Base-by-base conservation (phyloP, 2,888 invertebrate genomes). In the Stenchaetothrips biformis region DNA sequence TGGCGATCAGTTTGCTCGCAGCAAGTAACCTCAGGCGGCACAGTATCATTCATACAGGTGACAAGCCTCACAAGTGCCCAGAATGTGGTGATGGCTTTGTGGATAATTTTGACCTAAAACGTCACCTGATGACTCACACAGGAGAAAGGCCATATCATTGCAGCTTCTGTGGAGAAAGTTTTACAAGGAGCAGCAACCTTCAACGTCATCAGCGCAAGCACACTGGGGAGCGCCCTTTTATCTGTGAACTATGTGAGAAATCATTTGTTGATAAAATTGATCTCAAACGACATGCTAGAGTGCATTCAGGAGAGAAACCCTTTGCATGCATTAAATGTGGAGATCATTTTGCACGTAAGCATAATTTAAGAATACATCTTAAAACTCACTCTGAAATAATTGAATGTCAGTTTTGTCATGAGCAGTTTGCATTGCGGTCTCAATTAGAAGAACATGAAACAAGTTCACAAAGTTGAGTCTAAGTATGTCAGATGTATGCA, bases 51-150 rank as follows among this genome's bases (percentile, higher is more conserved):
- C 67, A 74, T 74, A 74, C 67, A 25, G 67, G 67, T 21, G 81
- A 82, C 77, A 81, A 81, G 53, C 81, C 81, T 7, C 80, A 80
- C 77, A 80, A 81, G n/a, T 82, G 82, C 62, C 81, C 81, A 48
- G 78, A 79, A 49, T 82, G 82, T 62, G n/a, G 77, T 16, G 80
- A 80, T 37, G 62, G 77, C 53, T 82, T 81, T 53, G 78, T 80
- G 0, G 21, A 78, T 49, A 80, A 80, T 48, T 80, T 80, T 53
- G 80, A 79, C 18, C 74, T 81, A 7, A 25, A 80, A 48, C 48
- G 78, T 4, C 80, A 81, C 27, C 37, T 80, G 16, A 80, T 80
- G n/a, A 81, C 78, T 25, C 80, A 80, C 37, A 80, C 80, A 6
- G 81, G 81, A n/a, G 80, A 81, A 21, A 81, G 80, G n/a, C 81